Percentiles rank a stretch among this genome's conserved stretches.
These are phyloP conservation scores for Hemiscyllium ocellatum DNA, from an alignment of 2,113 vertebrate genomes.

Conservation along the genomic window DNA sequence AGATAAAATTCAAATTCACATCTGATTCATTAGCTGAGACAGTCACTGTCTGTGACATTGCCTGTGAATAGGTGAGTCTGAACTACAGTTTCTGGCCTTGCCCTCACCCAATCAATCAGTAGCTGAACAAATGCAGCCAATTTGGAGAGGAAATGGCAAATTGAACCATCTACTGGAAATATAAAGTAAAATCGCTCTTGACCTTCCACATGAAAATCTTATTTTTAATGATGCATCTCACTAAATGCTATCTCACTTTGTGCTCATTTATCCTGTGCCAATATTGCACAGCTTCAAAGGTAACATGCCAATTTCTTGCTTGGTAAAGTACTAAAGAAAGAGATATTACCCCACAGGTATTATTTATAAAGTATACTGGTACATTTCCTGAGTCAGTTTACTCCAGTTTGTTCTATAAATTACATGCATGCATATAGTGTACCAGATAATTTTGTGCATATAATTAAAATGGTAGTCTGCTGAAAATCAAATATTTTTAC, in stretches of 20 bases:
- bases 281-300: background rate
- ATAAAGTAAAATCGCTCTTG: background rate
- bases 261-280: background rate
- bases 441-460: background rate
- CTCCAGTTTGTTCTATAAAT: background rate
- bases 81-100: background rate
- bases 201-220: background rate
- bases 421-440: background rate
- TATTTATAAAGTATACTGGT: background rate
- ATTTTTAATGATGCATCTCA: background rate
- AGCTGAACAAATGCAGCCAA: background rate
- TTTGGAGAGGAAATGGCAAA: slow-evolving; percentile 10
- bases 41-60: background rate
- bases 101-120: slow-evolving; percentile 31
- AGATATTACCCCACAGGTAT: background rate
- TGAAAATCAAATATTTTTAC: background rate
- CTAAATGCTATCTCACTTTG: background rate
- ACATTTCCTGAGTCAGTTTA: background rate
- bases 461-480: background rate
- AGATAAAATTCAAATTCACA: slow-evolving; percentile 9
- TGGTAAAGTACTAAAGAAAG: background rate
- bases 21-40: slow-evolving; percentile 12
- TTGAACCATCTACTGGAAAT: background rate
- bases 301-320: background rate
- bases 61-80: background rate